These are phyloP conservation scores for Paradisaea rubra DNA, from an alignment of 2,113 vertebrate genomes.

Conservation along the genomic window DNA sequence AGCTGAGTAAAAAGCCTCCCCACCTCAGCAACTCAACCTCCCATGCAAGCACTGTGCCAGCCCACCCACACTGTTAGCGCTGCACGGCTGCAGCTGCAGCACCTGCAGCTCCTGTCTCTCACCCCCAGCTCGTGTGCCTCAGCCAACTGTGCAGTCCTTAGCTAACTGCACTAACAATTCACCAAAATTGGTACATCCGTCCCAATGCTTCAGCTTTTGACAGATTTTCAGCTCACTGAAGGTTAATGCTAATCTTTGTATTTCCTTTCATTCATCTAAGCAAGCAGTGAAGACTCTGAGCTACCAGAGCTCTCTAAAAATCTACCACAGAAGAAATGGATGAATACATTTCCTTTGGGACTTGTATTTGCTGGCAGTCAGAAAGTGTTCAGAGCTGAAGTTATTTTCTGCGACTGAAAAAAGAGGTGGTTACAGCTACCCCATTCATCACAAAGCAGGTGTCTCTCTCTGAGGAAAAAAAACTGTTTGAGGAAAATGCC, in stretches of 20 bases:
- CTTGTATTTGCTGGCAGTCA: not conserved
- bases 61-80: rapidly evolving
- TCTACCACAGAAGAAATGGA: not conserved
- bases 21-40: rapidly evolving
- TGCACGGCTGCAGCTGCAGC: not conserved
- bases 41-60: not conserved
- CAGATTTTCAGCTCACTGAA: not conserved
- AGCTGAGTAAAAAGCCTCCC: not conserved
- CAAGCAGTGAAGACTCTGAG: not conserved
- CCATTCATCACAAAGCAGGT: not conserved
- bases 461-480: not conserved
- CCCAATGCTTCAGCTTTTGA: not conserved
- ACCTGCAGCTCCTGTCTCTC: not conserved
- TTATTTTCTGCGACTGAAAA: not conserved
- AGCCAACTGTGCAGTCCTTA: not conserved
- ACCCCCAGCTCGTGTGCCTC: not conserved
- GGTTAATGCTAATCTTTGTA: not conserved
- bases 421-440: not conserved
- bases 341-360: not conserved
- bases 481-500: not conserved
- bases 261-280: not conserved
- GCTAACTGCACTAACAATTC: not conserved
- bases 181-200: not conserved
- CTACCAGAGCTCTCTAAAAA: not conserved
- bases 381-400: not conserved